These are phyloP conservation scores for Brachypalpus laphriformis DNA, from an alignment of 2,888 invertebrate genomes.

Conservation along the genomic window DNA sequence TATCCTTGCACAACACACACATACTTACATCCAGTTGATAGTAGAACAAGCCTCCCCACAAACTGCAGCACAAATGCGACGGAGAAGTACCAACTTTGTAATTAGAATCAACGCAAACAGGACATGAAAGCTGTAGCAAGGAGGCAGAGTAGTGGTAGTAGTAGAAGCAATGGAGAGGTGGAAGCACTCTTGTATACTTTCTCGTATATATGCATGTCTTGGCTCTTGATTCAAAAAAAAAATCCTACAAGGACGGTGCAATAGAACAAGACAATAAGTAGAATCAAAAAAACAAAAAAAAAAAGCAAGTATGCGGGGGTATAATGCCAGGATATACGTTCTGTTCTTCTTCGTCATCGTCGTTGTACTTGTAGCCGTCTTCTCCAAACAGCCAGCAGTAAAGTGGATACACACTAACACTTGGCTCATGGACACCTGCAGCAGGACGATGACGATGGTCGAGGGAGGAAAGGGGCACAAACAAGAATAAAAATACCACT, in stretches of 20 bases:
- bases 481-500: constrained; percentile 4
- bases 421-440: constrained; percentile 54
- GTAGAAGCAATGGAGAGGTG: constrained; percentile 12
- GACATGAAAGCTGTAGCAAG: constrained; percentile 57
- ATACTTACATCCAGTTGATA: neutral
- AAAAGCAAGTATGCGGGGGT: constrained; percentile 5
- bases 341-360: constrained; percentile 42
- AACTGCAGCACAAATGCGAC: constrained; percentile 71
- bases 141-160: neutral
- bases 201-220: constrained; percentile 63
- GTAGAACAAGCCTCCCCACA: constrained; percentile 28
- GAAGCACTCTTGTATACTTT: constrained; percentile 37
- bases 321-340: constrained; percentile 38
- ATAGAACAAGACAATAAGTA: constrained; percentile 70
- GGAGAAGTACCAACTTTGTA: constrained; percentile 70
- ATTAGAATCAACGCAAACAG: constrained; percentile 74
- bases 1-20: constrained; percentile 52
- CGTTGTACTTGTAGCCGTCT: neutral
- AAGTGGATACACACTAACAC: constrained; percentile 61
- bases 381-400: constrained; percentile 4
- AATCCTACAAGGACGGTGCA: constrained; percentile 72
- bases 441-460: constrained; percentile 6
- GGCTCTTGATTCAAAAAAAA: constrained; percentile 69
- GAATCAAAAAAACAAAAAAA: constrained; percentile 10
- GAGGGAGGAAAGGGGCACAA: neutral